phyloP scores from a whole-genome alignment of 2,113 vertebrate genomes.

The Lagopus leucura region DNA sequence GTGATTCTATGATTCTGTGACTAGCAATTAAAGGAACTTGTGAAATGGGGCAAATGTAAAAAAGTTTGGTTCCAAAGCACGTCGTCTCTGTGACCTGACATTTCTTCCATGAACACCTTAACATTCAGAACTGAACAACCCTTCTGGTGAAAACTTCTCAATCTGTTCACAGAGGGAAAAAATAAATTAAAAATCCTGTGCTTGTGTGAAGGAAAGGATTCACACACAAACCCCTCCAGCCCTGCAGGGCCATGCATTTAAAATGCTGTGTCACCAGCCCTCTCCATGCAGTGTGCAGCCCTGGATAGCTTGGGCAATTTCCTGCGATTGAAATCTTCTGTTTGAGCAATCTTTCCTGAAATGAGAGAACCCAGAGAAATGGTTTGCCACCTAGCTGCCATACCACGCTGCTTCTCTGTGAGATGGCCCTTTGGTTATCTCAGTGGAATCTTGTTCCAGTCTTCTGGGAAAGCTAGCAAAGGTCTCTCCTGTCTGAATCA shows the following conservation, averaged over 20 bases:
- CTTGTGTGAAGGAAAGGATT: neutral
- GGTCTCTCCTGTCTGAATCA: neutral
- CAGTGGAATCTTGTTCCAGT: neutral
- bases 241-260: neutral
- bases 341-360: conserved; percentile 42
- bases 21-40: neutral
- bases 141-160: neutral
- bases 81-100: neutral
- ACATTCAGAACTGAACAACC: neutral
- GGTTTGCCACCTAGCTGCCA: neutral
- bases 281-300: neutral
- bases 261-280: conserved; percentile 27
- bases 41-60: neutral
- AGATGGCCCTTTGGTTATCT: neutral
- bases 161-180: neutral
- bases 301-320: conserved; percentile 43
- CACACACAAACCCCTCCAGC: neutral
- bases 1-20: no score
- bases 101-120: neutral
- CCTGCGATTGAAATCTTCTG: conserved; percentile 61
- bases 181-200: neutral
- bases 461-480: neutral
- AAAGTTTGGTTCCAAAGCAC: neutral
- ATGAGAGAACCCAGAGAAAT: neutral
- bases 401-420: neutral